These are phyloP conservation scores for Cassiopea xamachana DNA, from an alignment of 30 jellyfish, hydroid and myxozoan species.

Conservation along the genomic window DNA sequence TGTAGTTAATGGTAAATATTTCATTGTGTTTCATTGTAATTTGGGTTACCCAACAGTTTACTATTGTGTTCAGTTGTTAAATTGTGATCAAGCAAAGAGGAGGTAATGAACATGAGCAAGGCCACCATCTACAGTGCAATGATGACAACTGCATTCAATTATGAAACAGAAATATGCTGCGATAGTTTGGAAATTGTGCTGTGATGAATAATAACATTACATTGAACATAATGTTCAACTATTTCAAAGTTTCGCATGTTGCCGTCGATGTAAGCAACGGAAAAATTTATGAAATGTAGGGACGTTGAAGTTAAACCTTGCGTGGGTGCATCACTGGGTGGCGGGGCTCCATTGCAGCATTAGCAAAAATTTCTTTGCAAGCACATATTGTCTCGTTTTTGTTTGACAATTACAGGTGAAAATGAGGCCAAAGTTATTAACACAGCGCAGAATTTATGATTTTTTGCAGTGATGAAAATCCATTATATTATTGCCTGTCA, in stretches of 20 bases:
- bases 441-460: not conserved
- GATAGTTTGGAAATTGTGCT: too few relatives aligned
- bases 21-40: not conserved
- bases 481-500: not conserved
- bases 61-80: not conserved
- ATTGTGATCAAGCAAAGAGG: not conserved
- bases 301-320: too few relatives aligned
- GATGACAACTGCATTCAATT: not conserved
- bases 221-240: too few relatives aligned
- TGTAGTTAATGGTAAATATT: not conserved
- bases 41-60: not conserved
- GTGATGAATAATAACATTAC: not conserved
- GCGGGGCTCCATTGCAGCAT: too few relatives aligned
- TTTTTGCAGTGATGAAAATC: not conserved
- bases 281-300: too few relatives aligned
- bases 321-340: too few relatives aligned
- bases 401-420: too few relatives aligned
- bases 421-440: too few relatives aligned
- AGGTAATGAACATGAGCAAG: not conserved
- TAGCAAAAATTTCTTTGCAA: too few relatives aligned
- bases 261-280: not conserved
- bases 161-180: too few relatives aligned
- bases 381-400: too few relatives aligned
- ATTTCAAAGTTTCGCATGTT: not conserved
- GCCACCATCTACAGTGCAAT: not conserved